phyloP scores from a whole-genome alignment of 2,113 vertebrate genomes.

The Menura novaehollandiae region DNA sequence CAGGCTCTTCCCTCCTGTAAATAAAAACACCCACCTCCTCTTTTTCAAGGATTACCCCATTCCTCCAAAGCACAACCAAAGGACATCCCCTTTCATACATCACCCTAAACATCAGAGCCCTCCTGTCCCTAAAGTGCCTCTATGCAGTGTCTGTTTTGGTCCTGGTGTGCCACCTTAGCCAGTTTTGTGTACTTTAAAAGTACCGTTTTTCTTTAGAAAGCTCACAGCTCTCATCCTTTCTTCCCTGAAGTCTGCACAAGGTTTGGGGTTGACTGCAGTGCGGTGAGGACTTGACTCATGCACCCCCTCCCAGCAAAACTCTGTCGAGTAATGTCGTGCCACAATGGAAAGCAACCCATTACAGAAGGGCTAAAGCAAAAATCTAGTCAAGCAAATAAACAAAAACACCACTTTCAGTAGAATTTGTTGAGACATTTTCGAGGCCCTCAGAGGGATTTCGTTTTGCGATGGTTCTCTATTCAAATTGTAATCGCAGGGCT shows the following conservation, averaged over 20 bases:
- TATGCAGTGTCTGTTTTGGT: neutral
- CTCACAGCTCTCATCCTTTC: neutral
- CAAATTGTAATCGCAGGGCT: neutral
- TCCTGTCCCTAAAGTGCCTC: neutral
- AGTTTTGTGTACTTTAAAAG: too few species aligned
- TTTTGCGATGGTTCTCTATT: slow-evolving; percentile 2
- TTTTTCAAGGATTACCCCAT: neutral
- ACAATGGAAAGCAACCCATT: neutral
- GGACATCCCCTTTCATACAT: neutral
- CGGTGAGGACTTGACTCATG: neutral
- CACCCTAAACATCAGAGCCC: neutral
- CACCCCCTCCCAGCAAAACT: neutral
- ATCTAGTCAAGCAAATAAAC: neutral
- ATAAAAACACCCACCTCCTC: neutral
- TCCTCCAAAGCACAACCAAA: neutral
- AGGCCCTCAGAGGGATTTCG: neutral
- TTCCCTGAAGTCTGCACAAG: neutral
- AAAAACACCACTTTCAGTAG: neutral
- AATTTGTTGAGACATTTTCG: neutral
- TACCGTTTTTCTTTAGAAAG: neutral
- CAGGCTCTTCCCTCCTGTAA: neutral
- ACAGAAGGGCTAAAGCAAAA: neutral
- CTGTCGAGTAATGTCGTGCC: neutral
- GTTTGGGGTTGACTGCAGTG: neutral
- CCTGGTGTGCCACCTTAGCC: neutral